Conservation (phyloP, 1,140 invertebrate genomes). For the Charaxes varanes region DNA sequence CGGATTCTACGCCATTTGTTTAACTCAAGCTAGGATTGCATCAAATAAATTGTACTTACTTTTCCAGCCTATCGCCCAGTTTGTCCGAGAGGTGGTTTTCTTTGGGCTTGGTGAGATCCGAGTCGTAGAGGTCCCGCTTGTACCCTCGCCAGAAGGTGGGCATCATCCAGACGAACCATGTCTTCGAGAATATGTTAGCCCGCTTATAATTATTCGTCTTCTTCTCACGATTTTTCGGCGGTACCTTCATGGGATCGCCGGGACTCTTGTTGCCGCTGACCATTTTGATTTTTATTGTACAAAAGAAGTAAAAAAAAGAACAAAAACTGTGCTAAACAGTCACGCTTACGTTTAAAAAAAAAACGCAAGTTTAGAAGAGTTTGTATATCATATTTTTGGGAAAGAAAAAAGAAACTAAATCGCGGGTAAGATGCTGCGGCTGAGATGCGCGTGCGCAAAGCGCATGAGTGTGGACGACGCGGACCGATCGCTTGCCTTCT, state of each 20-base stretch:
- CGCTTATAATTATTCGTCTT: slow-evolving; percentile 61
- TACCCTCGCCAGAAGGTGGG: slow-evolving; percentile 80
- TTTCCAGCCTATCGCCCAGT: slow-evolving; percentile 78
- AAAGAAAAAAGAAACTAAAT: slow-evolving; percentile 21
- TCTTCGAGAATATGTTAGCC: slow-evolving; percentile 55
- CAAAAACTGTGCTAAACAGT: slow-evolving; percentile 18
- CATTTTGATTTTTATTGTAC: slow-evolving; percentile 44
- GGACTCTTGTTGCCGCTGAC: slow-evolving; percentile 65
- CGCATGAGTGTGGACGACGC: slow-evolving; percentile 41
- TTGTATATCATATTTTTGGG: slow-evolving; percentile 41
- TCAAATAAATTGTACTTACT: slow-evolving; percentile 60
- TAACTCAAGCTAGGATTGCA: not conserved
- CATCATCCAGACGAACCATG: slow-evolving; percentile 78
- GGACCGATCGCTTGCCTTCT: slow-evolving; percentile 46
- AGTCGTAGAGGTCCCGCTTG: slow-evolving; percentile 79
- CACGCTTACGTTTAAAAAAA: slow-evolving; percentile 20
- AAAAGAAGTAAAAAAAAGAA: slow-evolving; percentile 22
- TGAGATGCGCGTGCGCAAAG: slow-evolving; percentile 47
- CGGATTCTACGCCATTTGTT: not conserved
- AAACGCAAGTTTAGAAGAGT: slow-evolving; percentile 27
- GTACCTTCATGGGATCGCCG: slow-evolving; percentile 52
- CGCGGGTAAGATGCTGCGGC: slow-evolving; percentile 31
- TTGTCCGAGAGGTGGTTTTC: slow-evolving; percentile 75
- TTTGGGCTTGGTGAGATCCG: slow-evolving; percentile 81
- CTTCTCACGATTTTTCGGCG: slow-evolving; percentile 60